phyloP scores from a whole-genome alignment of 2,888 invertebrate genomes.

The Drosophila meridiana region DNA sequence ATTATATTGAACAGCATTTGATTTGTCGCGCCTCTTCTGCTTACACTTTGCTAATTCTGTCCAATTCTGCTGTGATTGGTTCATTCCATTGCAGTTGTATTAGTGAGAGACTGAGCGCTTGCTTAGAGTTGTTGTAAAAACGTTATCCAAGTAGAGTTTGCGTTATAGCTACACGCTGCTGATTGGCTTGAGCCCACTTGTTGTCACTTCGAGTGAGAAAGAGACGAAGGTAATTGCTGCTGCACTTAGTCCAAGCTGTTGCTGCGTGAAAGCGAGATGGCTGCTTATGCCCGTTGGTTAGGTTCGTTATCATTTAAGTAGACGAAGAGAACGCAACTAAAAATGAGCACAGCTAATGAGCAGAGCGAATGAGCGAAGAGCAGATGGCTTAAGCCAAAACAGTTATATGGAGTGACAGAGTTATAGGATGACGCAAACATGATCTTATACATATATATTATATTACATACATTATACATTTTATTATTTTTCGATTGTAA shows the following conservation, averaged over 20 bases:
- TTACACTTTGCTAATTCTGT: background rate
- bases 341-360: background rate
- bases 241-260: fast-evolving
- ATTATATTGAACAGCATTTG: too few species aligned
- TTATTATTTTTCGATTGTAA: too few species aligned
- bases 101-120: background rate
- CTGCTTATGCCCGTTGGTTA: background rate
- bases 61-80: background rate
- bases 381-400: background rate
- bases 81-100: background rate
- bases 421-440: too few species aligned
- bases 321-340: background rate
- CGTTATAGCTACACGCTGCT: background rate
- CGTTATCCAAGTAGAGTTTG: background rate
- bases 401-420: too few species aligned
- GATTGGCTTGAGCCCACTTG: background rate
- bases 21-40: background rate
- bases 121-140: background rate
- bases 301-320: background rate
- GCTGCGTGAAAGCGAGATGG: background rate
- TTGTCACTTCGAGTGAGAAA: background rate
- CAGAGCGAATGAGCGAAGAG: background rate
- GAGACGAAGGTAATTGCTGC: background rate
- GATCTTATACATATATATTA: too few species aligned
- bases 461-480: too few species aligned